Evolutionary conservation across 2,888 invertebrate genomes (phyloP).

Genomic region (Tiphia femorata): DNA sequence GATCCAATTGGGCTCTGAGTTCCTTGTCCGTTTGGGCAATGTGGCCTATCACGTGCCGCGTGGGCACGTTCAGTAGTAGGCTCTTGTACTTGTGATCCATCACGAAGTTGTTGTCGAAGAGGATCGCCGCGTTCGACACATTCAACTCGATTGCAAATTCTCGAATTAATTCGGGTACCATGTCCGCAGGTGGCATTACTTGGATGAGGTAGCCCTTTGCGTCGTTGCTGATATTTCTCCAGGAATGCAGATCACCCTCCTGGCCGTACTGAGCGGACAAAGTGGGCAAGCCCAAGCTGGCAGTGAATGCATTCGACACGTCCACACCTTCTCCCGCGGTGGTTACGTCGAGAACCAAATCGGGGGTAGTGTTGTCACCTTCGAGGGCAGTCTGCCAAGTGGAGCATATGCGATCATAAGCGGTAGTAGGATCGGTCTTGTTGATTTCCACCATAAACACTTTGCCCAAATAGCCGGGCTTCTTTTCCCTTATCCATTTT

Average conservation of each 20-base stretch:
- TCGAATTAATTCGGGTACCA: conserved; percentile 86
- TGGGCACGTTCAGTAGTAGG: conserved; percentile 88
- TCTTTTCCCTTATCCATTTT: conserved; percentile 47
- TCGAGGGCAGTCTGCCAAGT: conserved; percentile 51
- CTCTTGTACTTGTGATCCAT: conserved; percentile 96
- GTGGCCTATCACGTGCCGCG: conserved; percentile 87
- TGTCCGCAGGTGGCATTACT: conserved; percentile 85
- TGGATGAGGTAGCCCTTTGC: conserved; percentile 69
- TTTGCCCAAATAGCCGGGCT: conserved; percentile 51
- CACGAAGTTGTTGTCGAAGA: conserved; percentile 90
- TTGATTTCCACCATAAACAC: conserved; percentile 52
- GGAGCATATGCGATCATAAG: conserved; percentile 53
- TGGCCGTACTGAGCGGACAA: conserved; percentile 89
- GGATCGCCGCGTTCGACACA: conserved; percentile 91
- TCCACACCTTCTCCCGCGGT: conserved; percentile 86
- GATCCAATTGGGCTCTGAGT: conserved; percentile 77
- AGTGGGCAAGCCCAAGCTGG: conserved; percentile 84
- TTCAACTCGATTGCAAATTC: conserved; percentile 86
- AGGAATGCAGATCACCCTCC: conserved; percentile 84
- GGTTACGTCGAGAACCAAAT: conserved; percentile 86
- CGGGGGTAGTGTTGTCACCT: conserved; percentile 77
- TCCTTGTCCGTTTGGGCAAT: conserved; percentile 73
- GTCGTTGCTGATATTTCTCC: conserved; percentile 80
- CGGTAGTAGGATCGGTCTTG: conserved; percentile 46
- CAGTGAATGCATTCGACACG: conserved; percentile 86